Evolutionary conservation across 2,113 vertebrate genomes (phyloP).

Genomic region (Carollia perspicillata): DNA sequence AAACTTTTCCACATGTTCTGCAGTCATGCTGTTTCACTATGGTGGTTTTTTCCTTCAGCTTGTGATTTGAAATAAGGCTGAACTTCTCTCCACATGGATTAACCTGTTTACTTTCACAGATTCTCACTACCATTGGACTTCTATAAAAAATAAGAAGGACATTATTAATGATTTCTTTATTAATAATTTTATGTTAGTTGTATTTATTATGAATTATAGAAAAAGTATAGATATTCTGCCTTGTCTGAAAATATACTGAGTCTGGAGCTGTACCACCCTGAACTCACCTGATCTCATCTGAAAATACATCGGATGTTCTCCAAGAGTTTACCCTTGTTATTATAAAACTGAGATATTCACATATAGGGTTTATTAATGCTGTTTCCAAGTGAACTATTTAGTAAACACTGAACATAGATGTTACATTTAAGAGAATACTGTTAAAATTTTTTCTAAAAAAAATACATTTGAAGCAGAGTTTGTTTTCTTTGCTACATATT

Average conservation of each 20-base stretch:
- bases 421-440: not conserved
- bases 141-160: not conserved
- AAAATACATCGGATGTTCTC: not conserved
- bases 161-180: not conserved
- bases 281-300: too few species aligned
- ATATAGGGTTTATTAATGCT: not conserved
- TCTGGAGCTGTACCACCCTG: too few species aligned
- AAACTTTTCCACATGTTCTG: constrained; percentile 4
- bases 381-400: not conserved
- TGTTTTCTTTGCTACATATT: not conserved
- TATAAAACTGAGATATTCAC: not conserved
- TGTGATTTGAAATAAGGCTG: not conserved
- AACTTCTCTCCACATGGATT: not conserved
- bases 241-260: not conserved
- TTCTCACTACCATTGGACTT: not conserved
- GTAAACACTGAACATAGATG: not conserved
- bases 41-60: not conserved
- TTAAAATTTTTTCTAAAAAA: not conserved
- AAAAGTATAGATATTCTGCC: too few species aligned
- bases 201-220: too few species aligned
- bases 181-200: too few species aligned
- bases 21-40: not conserved
- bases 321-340: not conserved
- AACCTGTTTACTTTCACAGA: not conserved
- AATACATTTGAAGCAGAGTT: not conserved